Percentiles rank a stretch among this genome's conserved stretches.
Conservation (phyloP, 2,888 invertebrate genomes). For the Leucoptera coffeella region DNA sequence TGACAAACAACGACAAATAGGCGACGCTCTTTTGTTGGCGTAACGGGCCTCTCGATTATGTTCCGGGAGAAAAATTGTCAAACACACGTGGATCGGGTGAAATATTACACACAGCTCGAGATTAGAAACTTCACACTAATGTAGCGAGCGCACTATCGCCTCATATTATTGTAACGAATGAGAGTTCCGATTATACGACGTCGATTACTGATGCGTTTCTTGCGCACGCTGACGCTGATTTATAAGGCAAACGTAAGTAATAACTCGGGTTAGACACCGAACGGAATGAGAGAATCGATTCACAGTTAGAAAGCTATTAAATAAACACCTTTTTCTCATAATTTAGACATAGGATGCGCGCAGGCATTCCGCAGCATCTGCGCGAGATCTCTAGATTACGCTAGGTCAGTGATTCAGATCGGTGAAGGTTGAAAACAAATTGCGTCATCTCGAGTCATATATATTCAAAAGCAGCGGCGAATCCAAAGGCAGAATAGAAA, state of each 20-base stretch:
- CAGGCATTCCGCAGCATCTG: too few relatives aligned
- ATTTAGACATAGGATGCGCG: too few relatives aligned
- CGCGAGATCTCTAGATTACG: too few relatives aligned
- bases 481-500: too few relatives aligned
- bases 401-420: too few relatives aligned
- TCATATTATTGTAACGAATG: conserved; percentile 20
- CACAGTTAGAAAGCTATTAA: conserved; percentile 12
- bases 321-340: too few relatives aligned
- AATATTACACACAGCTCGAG: conserved; percentile 29
- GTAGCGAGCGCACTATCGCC: conserved; percentile 24
- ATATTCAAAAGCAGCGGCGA: too few relatives aligned
- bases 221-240: conserved; percentile 7
- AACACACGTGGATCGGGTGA: conserved; percentile 26
- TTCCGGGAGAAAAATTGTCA: conserved; percentile 29
- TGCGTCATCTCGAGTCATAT: too few relatives aligned
- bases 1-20: conserved; percentile 23
- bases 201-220: conserved; percentile 14
- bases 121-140: conserved; percentile 28
- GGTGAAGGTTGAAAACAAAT: too few relatives aligned
- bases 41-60: conserved; percentile 46
- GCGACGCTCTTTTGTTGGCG: conserved; percentile 33
- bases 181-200: conserved; percentile 14
- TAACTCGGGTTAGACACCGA: conserved; percentile 5
- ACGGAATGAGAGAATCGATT: conserved; percentile 10
- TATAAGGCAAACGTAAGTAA: conserved; percentile 6